phyloP scores from a whole-genome alignment of 2,797 vertebrate species.

The Helarctos malayanus region DNA sequence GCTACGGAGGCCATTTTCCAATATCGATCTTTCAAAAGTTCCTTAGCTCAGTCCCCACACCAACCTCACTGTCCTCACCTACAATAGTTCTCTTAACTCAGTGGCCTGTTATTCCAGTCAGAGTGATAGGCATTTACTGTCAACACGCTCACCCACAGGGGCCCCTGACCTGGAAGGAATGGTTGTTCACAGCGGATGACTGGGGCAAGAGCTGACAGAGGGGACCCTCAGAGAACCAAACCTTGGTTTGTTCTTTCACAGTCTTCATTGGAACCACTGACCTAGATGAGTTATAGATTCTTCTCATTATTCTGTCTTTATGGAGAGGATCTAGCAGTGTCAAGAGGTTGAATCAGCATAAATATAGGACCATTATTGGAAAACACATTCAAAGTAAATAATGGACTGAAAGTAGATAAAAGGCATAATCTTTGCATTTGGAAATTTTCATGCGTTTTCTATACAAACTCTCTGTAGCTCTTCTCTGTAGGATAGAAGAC shows the following conservation, averaged over 20 bases:
- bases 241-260: background rate
- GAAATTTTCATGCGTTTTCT: constrained; percentile 40
- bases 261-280: constrained; percentile 21
- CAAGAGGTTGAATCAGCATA: constrained; percentile 51
- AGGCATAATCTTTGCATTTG: constrained; percentile 56
- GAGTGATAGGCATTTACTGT: background rate
- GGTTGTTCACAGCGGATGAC: background rate
- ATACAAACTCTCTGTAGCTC: background rate
- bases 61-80: too few species aligned
- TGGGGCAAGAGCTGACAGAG: background rate
- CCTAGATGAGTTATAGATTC: constrained; percentile 3
- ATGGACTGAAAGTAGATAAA: constrained; percentile 62
- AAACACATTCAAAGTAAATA: constrained; percentile 67
- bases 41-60: background rate
- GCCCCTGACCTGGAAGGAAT: background rate
- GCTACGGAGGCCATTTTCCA: background rate
- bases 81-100: background rate
- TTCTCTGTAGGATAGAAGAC: background rate
- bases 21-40: background rate
- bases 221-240: background rate
- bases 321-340: background rate
- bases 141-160: background rate
- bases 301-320: constrained; percentile 6
- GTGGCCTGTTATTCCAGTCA: background rate
- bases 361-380: constrained; percentile 58